Evolutionary conservation across 2,888 invertebrate species (phyloP).

Genomic region (Netelia fuscicornis): DNA sequence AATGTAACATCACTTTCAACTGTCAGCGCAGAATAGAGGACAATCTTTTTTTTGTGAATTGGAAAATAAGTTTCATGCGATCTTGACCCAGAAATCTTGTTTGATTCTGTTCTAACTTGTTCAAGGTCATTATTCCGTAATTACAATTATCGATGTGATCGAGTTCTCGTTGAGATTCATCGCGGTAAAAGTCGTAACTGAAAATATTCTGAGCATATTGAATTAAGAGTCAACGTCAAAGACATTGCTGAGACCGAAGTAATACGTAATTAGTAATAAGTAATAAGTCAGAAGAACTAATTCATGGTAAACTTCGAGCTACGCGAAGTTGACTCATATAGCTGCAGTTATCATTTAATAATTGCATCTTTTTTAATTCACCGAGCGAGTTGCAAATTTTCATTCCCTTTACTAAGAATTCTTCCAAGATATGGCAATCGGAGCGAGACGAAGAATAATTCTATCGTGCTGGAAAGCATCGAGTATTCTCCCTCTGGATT

Average conservation of each 20-base stretch:
- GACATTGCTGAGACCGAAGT: too few relatives aligned
- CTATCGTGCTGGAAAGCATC: not conserved
- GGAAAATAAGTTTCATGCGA: not conserved
- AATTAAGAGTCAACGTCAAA: not conserved
- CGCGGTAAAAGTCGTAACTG: not conserved
- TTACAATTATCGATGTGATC: not conserved
- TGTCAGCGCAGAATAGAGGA: too few relatives aligned
- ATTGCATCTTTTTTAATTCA: slow-evolving; percentile 22
- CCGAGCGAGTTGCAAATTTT: slow-evolving; percentile 8
- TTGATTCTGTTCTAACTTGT: not conserved
- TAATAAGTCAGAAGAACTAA: too few relatives aligned
- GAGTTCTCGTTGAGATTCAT: not conserved
- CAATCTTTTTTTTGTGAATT: too few relatives aligned
- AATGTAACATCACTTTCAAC: too few relatives aligned
- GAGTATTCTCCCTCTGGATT: not conserved
- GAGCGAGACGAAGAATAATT: not conserved
- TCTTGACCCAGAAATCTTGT: slow-evolving; percentile 1
- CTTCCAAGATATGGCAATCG: not conserved
- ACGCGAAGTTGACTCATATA: slow-evolving; percentile 23
- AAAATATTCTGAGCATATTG: not conserved
- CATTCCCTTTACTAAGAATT: slow-evolving; percentile 16
- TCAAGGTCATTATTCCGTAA: too few relatives aligned
- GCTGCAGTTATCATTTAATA: slow-evolving; percentile 52
- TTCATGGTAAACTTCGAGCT: not conserved
- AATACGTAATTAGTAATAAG: too few relatives aligned